Evolutionary conservation across 2,888 invertebrate species (phyloP), one percentile per base, ranked within the genome.

Genomic region (Periphyllus acericola): DNA sequence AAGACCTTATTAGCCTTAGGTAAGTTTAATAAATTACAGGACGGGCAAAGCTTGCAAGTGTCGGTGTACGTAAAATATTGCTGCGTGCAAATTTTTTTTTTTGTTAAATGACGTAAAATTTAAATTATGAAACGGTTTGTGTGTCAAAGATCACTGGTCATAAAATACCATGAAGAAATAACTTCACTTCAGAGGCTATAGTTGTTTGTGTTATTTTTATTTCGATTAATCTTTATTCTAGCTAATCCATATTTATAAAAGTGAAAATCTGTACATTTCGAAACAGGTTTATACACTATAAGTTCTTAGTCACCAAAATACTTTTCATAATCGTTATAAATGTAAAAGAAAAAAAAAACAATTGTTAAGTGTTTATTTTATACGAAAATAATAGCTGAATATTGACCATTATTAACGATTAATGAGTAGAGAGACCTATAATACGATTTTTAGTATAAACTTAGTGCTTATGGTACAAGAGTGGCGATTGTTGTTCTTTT

Each of bases 1-100:
- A 98, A 98, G 93, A 95, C 97, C 78, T 93, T 98, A n/a, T 92
- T 98, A 85, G 98, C 98, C 90, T 95, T 98, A 90, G 98, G 98
- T 94, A 91, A 93, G 93, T 91, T 4, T 40, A 17, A 36, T 8
- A 32, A 34, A 19, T 72, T 25, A 21, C 9, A 11, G 36, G 36
- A 40, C 21, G 9, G 40, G 3, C 21, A 60, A 11, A 46, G 14
- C 14, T 46, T 14, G 14, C 14, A 1, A 4, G 25, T 25, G 21
- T 25, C 8, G 5, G 25, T 25, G 5, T 25, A 68, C 68, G 68
- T n/a, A 25, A n/a, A 55, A 55, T 21, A 55, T 55, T 55, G 55
- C 55, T 21, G 19, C 21, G 21, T 21, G 5, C 19, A 21, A 4
- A 8, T 5, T 46, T 46, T 46, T 21, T 55, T 55, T 55, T 55